Conservation (phyloP, 2,113 vertebrate genomes). For the Dicerorhinus sumatrensis region DNA sequence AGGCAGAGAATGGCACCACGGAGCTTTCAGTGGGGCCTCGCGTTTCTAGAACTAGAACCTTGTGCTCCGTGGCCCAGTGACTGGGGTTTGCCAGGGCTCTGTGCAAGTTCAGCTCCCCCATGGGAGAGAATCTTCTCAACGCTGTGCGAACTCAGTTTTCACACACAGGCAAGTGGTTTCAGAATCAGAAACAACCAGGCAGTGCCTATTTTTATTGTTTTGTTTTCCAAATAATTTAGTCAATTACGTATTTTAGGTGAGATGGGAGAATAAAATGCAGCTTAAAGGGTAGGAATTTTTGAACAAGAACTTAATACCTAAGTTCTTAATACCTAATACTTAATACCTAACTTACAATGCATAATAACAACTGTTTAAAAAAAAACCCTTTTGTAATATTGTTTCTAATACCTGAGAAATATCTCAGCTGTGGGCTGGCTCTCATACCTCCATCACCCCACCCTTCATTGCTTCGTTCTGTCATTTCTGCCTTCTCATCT, state of each 20-base stretch:
- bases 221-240: not conserved
- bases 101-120: no score
- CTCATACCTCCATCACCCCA: not conserved
- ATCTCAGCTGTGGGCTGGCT: not conserved
- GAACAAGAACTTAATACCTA: not conserved
- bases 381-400: no score
- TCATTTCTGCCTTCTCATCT: not conserved
- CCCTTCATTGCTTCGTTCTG: not conserved
- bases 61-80: no score
- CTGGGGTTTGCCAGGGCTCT: no score
- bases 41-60: no score
- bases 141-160: no score
- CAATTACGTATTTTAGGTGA: not conserved
- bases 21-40: no score
- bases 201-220: fast-evolving
- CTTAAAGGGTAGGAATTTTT: not conserved
- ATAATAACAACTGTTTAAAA: not conserved
- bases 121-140: no score
- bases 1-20: no score
- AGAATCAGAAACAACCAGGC: no score
- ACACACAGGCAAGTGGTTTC: not conserved
- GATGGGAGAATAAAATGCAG: not conserved
- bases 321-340: no score
- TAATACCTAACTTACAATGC: not conserved
- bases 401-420: not conserved